A percentile compares a stretch with the other conserved stretches of the same genome.
Evolutionary conservation across 2,888 invertebrate species (phyloP).

Genomic region (Mactromeris polynyma): DNA sequence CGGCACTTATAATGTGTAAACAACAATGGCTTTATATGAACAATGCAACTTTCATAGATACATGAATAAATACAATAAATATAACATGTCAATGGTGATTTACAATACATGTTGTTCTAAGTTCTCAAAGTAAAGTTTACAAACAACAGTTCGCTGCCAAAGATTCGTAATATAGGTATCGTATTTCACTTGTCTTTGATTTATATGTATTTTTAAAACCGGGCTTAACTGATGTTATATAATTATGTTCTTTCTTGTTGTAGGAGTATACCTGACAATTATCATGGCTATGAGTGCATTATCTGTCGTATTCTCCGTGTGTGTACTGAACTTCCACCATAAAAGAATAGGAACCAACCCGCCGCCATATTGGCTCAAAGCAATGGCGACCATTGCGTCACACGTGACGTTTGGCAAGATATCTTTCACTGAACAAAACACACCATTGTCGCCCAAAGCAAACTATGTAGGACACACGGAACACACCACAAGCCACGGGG

Average conservation of each 20-base stretch:
- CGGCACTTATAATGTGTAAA: too few species aligned
- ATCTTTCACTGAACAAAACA: slow-evolving; percentile 53
- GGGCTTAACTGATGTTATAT: background rate
- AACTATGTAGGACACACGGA: background rate
- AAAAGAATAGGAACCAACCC: slow-evolving; percentile 78
- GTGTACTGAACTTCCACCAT: slow-evolving; percentile 87
- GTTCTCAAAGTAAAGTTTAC: too few species aligned
- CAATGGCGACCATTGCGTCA: slow-evolving; percentile 76
- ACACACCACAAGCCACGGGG: background rate
- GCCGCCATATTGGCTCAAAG: slow-evolving; percentile 83
- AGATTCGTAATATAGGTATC: too few species aligned
- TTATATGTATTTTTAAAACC: too few species aligned
- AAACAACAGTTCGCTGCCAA: too few species aligned
- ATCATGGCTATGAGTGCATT: slow-evolving; percentile 88
- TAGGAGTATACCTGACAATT: slow-evolving; percentile 87
- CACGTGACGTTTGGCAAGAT: slow-evolving; percentile 75
- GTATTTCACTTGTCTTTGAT: too few species aligned
- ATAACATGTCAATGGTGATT: too few species aligned
- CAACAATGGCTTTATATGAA: too few species aligned
- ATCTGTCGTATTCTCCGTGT: slow-evolving; percentile 87
- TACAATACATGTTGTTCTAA: too few species aligned
- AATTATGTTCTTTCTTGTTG: slow-evolving; percentile 45
- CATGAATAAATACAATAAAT: too few species aligned
- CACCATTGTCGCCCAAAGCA: background rate
- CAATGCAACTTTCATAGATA: too few species aligned